Base-by-base conservation (phyloP, 2,888 invertebrate genomes). In the Ctenicera cuprea region DNA sequence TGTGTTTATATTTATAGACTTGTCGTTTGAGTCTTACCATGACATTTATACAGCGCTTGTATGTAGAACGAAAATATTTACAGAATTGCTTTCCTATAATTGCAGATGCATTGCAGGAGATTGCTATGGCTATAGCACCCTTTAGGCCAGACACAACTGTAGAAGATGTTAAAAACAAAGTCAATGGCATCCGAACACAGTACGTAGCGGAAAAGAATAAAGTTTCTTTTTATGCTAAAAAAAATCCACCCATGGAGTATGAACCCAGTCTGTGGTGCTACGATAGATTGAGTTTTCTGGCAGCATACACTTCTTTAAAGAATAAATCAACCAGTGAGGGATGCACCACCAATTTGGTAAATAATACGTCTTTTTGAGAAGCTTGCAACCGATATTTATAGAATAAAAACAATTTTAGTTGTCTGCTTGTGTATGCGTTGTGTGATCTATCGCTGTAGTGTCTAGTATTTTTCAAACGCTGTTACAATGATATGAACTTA, bases 141-240 rank as follows among this genome's bases (percentile, higher is more conserved):
- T 48, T 41, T 41, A 45, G 70, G 20, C 62, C 66, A 62, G 61
- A 74, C 14, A 71, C 70, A 14, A 48, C 71, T 16, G 33, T 65
- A 7, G 74, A 74, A 63, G 74, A 74, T 50, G 63, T 74, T 16
- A 74, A 71, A 63, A 71, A 68, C 50, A 74, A 74, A 71, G 71
- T 74, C 1, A 71, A 74, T 30, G 71, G 74, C 8, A 74, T 74
- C 37, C 71, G 74, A 11, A 67, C 71, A 16, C 74, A 71, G 12
- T 74, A 67, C 43, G 71, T 68, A 3, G 66, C 71, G 0, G 74
- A 74, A 59, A 63, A 67, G n/a, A 74, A 74, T 45, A 74, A 71
- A 68, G 41, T 61, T 18, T 12, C 38, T 9, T 50, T 68, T 12
- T 63, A 57, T 11, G 20, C 63, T 20, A 38, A 54, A 20, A 37